Evolutionary conservation across 2,888 invertebrate genomes (phyloP).

Genomic region (Dimorphilus gyrociliatus): DNA sequence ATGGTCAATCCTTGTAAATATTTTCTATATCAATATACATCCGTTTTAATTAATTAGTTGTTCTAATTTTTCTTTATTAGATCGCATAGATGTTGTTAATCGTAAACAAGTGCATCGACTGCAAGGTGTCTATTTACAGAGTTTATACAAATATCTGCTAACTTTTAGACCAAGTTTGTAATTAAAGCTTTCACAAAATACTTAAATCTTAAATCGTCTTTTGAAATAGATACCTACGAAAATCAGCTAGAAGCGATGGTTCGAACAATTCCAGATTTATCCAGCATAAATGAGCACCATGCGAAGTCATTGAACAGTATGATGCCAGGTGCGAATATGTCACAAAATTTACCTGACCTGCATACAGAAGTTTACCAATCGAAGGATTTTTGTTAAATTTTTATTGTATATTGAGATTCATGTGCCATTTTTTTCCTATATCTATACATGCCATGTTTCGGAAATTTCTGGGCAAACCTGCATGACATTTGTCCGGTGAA

Average conservation of each 20-base stretch:
- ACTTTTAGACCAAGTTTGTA: constrained; percentile 17
- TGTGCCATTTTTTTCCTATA: no score
- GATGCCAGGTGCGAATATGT: constrained; percentile 18
- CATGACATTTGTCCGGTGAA: no score
- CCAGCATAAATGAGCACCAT: constrained; percentile 25
- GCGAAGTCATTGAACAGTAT: constrained; percentile 24
- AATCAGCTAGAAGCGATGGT: no score
- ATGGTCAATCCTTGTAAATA: constrained; percentile 32
- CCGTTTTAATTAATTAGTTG: no score
- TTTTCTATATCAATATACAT: no score
- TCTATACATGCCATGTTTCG: no score
- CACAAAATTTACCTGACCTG: constrained; percentile 20
- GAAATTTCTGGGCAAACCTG: no score
- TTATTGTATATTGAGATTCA: no score
- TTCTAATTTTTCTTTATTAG: constrained; percentile 13
- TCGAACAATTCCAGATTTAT: constrained; percentile 21
- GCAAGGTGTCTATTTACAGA: constrained; percentile 26
- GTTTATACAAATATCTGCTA: constrained; percentile 22
- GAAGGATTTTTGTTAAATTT: no score
- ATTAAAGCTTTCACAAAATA: not conserved
- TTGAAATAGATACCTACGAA: no score
- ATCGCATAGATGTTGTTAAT: constrained; percentile 20
- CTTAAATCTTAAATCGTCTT: constrained; percentile 1
- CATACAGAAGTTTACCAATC: constrained; percentile 30
- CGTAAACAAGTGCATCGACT: constrained; percentile 22